Evolutionary conservation across 64 coral and sea anemone genomes (phyloP), one percentile per base, ranked within the genome.

Genomic region (Acropora tenuis): DNA sequence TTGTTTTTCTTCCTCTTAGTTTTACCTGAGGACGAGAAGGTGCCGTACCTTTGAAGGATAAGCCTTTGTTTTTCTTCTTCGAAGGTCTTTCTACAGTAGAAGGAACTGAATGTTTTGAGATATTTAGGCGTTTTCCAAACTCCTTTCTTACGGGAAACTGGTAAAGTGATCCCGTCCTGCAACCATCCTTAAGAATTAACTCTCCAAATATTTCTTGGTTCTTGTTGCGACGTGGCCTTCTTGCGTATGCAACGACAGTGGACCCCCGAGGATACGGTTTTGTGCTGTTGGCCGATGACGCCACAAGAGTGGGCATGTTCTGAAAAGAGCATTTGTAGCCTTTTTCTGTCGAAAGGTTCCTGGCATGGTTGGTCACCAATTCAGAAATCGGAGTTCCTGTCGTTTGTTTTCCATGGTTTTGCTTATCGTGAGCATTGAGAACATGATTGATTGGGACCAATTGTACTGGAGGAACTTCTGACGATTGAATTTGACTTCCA

Each of bases 161-260:
- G 68, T 48, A 47, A 47, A 68, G 61, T 15, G 63, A 30, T 8
- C 61, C 50, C 5, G 63, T 18, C 43, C 45, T 72, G 16, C 19
- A 50, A 47, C 3, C 40, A 71, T 85, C 63, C 16, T 69, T 85
- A 71, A 72, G 48, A 45, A 85, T 18, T 16, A 85, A 71, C 43
- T 85, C 82, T 16, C 63, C 63, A 85, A 85, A 85, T 18, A 85
- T 71, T 71, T 85, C 82, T 7, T 61, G 43, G 16, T 17, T 65
- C 63, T 85, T 85, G 15, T 20, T 69, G 5, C 44, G 61, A 71
- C 82, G 82, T 6, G 13, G 42, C 80, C 66, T 58, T 43, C 58
- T 46, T 19, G 43, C 11, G 41, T 58, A 5, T 80, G 78, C 3
- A 18, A 18, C 68, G 47, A 11, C 41, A 67, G 17, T 13, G 61